Conservation (phyloP, 2,888 invertebrate genomes). For the Rapana venosa region DNA sequence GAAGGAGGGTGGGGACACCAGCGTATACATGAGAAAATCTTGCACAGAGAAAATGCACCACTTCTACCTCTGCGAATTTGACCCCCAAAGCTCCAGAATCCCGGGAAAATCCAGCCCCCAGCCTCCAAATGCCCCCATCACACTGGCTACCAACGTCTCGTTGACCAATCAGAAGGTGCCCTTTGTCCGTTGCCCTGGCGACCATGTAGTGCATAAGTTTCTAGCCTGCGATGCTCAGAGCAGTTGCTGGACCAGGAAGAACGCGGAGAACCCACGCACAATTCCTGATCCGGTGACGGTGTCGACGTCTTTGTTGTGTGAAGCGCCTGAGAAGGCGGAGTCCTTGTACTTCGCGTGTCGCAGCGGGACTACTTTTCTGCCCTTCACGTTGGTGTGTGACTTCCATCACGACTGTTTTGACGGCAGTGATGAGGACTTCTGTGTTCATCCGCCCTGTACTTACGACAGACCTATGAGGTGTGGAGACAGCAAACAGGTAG, state of each 20-base stretch:
- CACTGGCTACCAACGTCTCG: not conserved
- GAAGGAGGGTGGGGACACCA: too few relatives aligned
- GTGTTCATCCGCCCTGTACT: constrained; percentile 1
- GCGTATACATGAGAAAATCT: too few relatives aligned
- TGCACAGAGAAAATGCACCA: too few relatives aligned
- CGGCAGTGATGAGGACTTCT: constrained; percentile 20
- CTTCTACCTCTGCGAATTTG: too few relatives aligned
- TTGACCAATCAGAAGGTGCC: not conserved
- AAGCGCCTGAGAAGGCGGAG: not conserved
- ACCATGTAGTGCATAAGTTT: not conserved
- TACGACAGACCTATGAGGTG: not conserved
- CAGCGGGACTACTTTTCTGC: not conserved
- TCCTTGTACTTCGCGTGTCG: not conserved
- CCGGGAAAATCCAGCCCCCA: too few relatives aligned
- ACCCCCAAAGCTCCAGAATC: too few relatives aligned
- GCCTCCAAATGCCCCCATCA: not conserved
- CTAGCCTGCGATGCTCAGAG: not conserved
- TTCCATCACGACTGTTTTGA: not conserved
- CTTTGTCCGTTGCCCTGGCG: not conserved
- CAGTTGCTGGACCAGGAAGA: not conserved
- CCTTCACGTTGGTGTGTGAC: constrained; percentile 17
- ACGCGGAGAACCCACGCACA: not conserved
- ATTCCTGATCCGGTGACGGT: not conserved
- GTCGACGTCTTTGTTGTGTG: not conserved
- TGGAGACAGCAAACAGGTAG: constrained; percentile 12